Evolutionary conservation across 2,797 vertebrate genomes (phyloP).

Genomic region (Sarcophilus harrisii): DNA sequence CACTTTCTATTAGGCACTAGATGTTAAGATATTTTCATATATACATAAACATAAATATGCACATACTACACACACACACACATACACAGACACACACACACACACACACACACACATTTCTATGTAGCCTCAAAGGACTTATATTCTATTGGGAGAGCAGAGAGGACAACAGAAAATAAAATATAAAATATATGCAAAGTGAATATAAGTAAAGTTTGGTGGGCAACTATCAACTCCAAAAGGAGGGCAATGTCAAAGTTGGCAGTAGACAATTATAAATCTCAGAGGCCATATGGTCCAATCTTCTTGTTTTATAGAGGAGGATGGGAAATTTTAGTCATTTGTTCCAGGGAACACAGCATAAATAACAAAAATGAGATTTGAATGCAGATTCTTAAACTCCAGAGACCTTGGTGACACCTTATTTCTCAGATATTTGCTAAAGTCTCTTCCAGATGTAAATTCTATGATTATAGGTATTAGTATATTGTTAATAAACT

Average conservation of each 20-base stretch:
- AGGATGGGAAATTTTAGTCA: not conserved
- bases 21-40: not conserved
- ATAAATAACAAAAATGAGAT: not conserved
- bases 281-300: not conserved
- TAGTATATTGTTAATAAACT: not conserved
- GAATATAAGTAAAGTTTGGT: not conserved
- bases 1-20: not conserved
- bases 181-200: not conserved
- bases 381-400: not conserved
- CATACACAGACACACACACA: not conserved
- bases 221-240: not conserved
- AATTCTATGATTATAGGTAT: not conserved
- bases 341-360: not conserved
- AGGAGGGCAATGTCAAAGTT: not conserved
- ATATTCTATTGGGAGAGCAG: not conserved
- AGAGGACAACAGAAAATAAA: not conserved
- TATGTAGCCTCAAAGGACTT: not conserved
- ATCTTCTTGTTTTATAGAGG: not conserved
- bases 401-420: not conserved
- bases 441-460: not conserved
- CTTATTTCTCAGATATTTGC: not conserved
- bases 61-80: not conserved
- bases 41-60: not conserved
- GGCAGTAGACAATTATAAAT: not conserved
- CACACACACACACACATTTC: not conserved